These are phyloP conservation scores for Tetramorium bicarinatum DNA, from an alignment of 2,888 invertebrate genomes.

Conservation along the genomic window DNA sequence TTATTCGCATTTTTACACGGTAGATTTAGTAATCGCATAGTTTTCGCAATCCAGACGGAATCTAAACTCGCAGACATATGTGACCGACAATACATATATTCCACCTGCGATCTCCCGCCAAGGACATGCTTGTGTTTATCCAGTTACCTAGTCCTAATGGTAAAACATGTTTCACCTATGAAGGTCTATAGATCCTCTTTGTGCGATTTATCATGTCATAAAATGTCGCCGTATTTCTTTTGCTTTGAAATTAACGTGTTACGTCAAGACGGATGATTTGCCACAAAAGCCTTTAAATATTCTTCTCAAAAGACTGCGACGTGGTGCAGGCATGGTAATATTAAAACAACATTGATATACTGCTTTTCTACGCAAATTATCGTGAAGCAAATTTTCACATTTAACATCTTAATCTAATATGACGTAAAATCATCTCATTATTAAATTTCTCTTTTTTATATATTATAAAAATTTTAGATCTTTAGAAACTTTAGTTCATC, in stretches of 20 bases:
- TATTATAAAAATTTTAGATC: neutral
- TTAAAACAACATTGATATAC: slow-evolving; percentile 6
- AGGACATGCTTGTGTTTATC: slow-evolving; percentile 66
- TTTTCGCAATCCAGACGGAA: slow-evolving; percentile 42
- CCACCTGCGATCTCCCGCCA: slow-evolving; percentile 44
- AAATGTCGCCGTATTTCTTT: slow-evolving; percentile 53
- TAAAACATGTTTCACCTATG: slow-evolving; percentile 67
- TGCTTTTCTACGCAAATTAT: slow-evolving; percentile 23
- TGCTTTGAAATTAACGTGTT: slow-evolving; percentile 39
- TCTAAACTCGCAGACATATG: neutral
- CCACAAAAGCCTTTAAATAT: slow-evolving; percentile 1
- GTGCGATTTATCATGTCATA: slow-evolving; percentile 69
- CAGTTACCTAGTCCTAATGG: slow-evolving; percentile 67
- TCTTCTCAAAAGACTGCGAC: neutral
- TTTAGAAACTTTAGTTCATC: neutral
- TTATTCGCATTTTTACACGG: slow-evolving; percentile 33
- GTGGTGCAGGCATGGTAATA: neutral
- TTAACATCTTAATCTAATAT: neutral
- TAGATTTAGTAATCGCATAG: slow-evolving; percentile 41
- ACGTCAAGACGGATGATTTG: neutral
- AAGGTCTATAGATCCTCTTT: slow-evolving; percentile 62
- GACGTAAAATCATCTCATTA: neutral
- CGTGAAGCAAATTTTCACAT: neutral
- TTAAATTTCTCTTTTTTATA: neutral
- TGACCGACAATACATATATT: slow-evolving; percentile 47